Percentiles rank a stretch among this genome's conserved stretches.
Evolutionary conservation across 35 echinoderm and acorn worm species (phyloP).

Genomic region (Amphiura filiformis): DNA sequence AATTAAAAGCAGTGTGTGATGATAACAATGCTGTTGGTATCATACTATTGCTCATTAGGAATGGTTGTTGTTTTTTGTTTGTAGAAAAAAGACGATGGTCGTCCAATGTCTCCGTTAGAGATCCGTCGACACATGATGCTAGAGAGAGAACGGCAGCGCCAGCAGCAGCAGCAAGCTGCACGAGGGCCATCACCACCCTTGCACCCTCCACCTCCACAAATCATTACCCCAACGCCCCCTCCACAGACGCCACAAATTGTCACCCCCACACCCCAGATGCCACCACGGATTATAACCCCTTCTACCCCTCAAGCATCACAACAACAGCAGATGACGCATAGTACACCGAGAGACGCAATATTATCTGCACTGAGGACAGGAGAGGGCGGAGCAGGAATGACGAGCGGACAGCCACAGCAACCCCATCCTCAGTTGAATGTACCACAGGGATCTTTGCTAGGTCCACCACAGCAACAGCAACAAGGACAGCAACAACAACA

Average conservation of each 20-base stretch:
- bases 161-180: too few relatives aligned
- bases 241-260: slow-evolving; percentile 1
- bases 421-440: background rate
- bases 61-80: too few relatives aligned
- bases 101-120: background rate
- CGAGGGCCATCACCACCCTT: background rate
- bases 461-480: background rate
- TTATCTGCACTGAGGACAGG: background rate
- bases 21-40: too few relatives aligned
- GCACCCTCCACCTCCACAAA: background rate
- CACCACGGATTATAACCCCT: background rate
- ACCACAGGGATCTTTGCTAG: slow-evolving; percentile 7
- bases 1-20: too few relatives aligned
- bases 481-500: background rate
- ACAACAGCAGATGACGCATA: background rate
- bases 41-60: too few relatives aligned
- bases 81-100: background rate
- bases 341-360: background rate
- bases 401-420: background rate
- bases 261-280: background rate
- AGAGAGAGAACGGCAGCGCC: background rate
- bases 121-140: background rate
- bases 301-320: background rate
- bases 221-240: background rate
- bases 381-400: background rate